Evolutionary conservation across 2,113 vertebrate species (phyloP).

Genomic region (Scatophagus argus): DNA sequence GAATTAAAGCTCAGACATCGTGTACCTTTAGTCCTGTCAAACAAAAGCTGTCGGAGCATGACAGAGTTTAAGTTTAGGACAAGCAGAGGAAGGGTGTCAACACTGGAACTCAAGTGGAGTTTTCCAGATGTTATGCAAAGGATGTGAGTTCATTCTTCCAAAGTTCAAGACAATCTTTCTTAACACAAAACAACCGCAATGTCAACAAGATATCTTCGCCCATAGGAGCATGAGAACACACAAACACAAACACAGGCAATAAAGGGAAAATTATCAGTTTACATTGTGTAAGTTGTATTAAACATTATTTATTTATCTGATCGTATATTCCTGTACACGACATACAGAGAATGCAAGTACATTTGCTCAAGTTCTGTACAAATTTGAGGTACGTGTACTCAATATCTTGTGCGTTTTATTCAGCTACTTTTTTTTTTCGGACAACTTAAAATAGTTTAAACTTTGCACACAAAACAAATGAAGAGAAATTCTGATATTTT

Average conservation of each 20-base stretch:
- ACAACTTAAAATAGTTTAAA: too few relatives aligned
- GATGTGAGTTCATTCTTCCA: conserved; percentile 78
- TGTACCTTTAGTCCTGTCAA: conserved; percentile 1
- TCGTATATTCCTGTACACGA: background rate
- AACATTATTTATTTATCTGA: background rate
- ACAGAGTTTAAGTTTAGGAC: conserved; percentile 55
- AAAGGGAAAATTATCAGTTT: background rate
- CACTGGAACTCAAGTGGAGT: conserved; percentile 63
- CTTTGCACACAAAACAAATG: too few relatives aligned
- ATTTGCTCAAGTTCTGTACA: too few relatives aligned
- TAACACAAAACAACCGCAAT: conserved; percentile 58
- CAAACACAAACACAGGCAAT: background rate
- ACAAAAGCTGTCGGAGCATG: conserved; percentile 51
- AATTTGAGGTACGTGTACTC: too few relatives aligned
- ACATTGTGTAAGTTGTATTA: background rate
- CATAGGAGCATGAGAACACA: conserved; percentile 29
- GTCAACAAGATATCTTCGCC: conserved; percentile 64
- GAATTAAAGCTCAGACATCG: background rate
- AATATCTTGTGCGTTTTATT: too few relatives aligned
- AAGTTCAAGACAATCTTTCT: conserved; percentile 58
- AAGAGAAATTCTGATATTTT: too few relatives aligned
- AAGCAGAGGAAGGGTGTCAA: conserved; percentile 80
- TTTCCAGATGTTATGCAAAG: conserved; percentile 84
- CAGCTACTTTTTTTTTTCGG: too few relatives aligned
- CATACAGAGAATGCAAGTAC: too few relatives aligned